These are phyloP conservation scores for Heliconius congener DNA, from an alignment of 1,140 invertebrate species.

Conservation along the genomic window DNA sequence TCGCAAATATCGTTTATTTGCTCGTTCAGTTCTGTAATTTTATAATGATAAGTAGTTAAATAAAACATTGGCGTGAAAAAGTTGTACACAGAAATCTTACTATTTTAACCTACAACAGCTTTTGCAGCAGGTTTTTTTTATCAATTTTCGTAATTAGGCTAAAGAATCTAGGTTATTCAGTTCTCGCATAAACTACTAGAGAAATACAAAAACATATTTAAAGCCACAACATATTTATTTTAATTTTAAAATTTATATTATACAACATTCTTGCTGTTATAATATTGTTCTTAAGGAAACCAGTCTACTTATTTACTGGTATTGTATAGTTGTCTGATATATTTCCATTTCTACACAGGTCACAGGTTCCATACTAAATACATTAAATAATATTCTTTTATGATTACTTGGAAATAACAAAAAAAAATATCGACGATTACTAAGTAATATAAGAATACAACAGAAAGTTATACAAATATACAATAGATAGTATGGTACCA, in stretches of 20 bases:
- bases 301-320: not conserved
- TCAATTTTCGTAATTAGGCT: not conserved
- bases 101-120: not conserved
- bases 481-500: conserved; percentile 45
- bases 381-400: not conserved
- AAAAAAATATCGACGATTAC: not conserved
- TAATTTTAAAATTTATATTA: not conserved
- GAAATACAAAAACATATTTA: not conserved
- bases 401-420: not conserved
- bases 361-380: too few relatives aligned
- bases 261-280: not conserved
- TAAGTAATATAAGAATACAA: not conserved
- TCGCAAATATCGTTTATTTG: not conserved
- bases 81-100: not conserved
- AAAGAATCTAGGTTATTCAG: not conserved
- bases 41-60: not conserved
- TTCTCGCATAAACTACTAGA: not conserved
- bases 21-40: not conserved
- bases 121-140: not conserved
- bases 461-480: not conserved
- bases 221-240: not conserved
- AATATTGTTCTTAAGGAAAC: not conserved
- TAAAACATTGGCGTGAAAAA: not conserved
- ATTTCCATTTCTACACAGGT: too few relatives aligned
- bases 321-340: too few relatives aligned